Base-by-base conservation (phyloP, 2,888 invertebrate species). In the Oithona nana region DNA sequence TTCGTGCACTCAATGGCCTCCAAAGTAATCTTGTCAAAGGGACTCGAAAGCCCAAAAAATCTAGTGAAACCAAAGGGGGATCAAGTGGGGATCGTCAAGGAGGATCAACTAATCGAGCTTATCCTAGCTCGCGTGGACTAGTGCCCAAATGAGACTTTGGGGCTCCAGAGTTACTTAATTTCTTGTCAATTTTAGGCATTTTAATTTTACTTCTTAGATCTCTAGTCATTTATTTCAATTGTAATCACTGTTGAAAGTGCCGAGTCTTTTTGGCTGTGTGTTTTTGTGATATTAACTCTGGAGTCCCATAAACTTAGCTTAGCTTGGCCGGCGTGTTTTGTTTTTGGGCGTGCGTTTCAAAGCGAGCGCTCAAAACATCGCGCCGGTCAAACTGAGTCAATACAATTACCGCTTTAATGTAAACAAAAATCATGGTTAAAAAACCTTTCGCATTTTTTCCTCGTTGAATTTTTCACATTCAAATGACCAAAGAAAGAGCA, bases 51-150 rank as follows among this genome's bases (percentile, higher is more conserved):
- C 22, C 28, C 20, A 55, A 8, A 30, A 16, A 28, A 28, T 20
- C 20, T 20, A 16, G 20, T 3, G n/a, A 4, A 6, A 20, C 28
- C 28, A 55, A 55, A 26, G 28, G 16, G n/a, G 8, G 3, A 16
- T 20, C 26, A 28, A 26, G 28, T 26, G 22, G 26, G 55, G 26
- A 55, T n/a, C n/a, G 26, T 55, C 3, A 28, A 28, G n/a, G 26
- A 26, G 6, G 26, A 55, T 55, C 55, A 26, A 22, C 28, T 31
- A 59, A 58, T 28, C 49, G 28, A 28, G 24, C 28, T 49, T 68
- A 68, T 62, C 68, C 68, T 52, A 64, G 65, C 62, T 64, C 68
- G 30, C 66, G 68, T 54, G 68, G 68, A 57, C 66, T 68, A 57
- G 67, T 68, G 59, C 68, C 68, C 61, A 68, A 68, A 61, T 67